Evolutionary conservation across 2,113 vertebrate genomes (phyloP), one percentile per base, ranked within the genome.

Genomic region (Ctenomys sociabilis): DNA sequence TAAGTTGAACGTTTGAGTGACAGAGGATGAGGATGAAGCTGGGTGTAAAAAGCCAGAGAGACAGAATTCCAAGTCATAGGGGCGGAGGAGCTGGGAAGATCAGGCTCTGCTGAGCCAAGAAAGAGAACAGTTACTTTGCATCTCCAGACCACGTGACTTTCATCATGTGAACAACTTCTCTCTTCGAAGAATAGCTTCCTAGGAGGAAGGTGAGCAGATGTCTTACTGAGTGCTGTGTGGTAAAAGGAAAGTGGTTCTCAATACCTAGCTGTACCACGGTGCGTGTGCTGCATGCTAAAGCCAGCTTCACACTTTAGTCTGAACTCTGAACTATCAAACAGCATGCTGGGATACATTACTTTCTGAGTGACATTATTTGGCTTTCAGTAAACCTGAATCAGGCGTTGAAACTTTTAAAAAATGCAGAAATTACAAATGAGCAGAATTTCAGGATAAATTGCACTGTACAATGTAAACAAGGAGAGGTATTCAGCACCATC

Each of bases 191-290:
- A 35, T 22, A 49, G 82, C 61, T 78, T 95, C 83, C 85, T 73
- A 73, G 8, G 85, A 95, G 85, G 84, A 88, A 88, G 63, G 37
- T 2, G 1, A 90, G 63, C 90, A 96, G 94, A 89, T 59, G 87
- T 61, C 92, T 86, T 1, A 0, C 63, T 72, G 14, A 2, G 54
- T 35, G 70, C 59, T 80, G 30, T 1, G 0, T 77, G 80, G 40
- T 45, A 52, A 57, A 68, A 93, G 70, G 70, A 77, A 84, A 77
- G 52, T 40, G 43, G 16, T n/a, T 90, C 52, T 93, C 72, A 61
- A 24, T 89, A 82, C 54, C 91, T 88, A 7, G 32, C 0, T 5
- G 49, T 54, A 63, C 10, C 21, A 2, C 1, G 6, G 32, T 59
- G 87, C 54, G 85, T 75, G 19, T 28, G 32, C 59, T 57, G 16